Conservation (phyloP, 1,140 invertebrate species). For the Frieseomelitta varia region DNA sequence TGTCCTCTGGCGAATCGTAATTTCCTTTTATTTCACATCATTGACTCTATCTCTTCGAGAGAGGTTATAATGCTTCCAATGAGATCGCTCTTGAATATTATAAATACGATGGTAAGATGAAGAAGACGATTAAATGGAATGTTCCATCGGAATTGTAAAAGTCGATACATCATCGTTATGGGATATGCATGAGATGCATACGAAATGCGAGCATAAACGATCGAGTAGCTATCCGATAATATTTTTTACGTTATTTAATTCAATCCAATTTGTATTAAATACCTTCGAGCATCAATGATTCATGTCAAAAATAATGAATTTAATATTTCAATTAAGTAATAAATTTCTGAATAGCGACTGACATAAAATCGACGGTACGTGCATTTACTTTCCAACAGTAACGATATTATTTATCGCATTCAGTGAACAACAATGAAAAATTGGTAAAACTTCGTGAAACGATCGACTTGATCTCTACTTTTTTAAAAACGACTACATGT, state of each 20-base stretch:
- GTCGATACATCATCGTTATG: not conserved
- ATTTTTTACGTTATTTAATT: not conserved
- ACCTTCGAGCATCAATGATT: not conserved
- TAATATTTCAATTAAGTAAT: no score
- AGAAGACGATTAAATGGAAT: not conserved
- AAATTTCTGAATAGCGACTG: not conserved
- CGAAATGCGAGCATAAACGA: slow-evolving; percentile 1
- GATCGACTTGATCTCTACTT: no score
- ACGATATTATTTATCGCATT: no score
- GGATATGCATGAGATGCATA: slow-evolving; percentile 5
- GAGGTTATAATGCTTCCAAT: not conserved
- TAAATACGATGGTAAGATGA: not conserved
- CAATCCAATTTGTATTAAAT: slow-evolving; percentile 5
- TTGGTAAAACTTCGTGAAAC: no score
- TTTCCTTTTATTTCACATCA: not conserved
- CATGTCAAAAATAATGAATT: not conserved
- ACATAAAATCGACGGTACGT: not conserved
- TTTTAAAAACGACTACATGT: no score
- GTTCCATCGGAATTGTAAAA: slow-evolving; percentile 6
- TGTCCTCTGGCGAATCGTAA: not conserved
- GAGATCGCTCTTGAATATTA: slow-evolving; percentile 1
- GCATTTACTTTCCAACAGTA: no score
- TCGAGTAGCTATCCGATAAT: not conserved
- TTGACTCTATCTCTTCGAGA: not conserved
- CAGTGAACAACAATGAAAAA: no score